Evolutionary conservation across 2,113 vertebrate genomes (phyloP).

Genomic region (Aegypius monachus): DNA sequence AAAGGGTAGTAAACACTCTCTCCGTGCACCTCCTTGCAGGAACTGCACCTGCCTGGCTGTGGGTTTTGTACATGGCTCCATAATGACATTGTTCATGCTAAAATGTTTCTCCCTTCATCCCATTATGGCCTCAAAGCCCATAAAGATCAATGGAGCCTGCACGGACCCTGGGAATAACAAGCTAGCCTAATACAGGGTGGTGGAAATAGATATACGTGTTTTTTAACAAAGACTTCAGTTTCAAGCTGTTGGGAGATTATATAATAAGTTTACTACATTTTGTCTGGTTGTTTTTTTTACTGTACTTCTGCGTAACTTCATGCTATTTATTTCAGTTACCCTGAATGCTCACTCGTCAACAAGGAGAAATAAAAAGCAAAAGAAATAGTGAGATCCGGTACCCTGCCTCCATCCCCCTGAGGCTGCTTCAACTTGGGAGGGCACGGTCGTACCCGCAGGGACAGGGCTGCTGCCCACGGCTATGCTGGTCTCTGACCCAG

Average conservation of each 20-base stretch:
- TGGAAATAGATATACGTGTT: background rate
- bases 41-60: background rate
- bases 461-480: background rate
- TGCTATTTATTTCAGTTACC: background rate
- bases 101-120: background rate
- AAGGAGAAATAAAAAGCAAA: background rate
- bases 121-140: background rate
- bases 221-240: background rate
- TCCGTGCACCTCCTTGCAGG: background rate
- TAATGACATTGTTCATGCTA: background rate
- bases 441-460: accelerated
- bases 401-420: background rate
- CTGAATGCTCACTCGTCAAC: background rate
- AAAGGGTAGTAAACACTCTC: background rate
- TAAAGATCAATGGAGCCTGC: conserved; percentile 24
- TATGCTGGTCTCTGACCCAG: accelerated
- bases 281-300: background rate
- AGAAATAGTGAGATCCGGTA: background rate
- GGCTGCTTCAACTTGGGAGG: background rate
- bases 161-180: background rate
- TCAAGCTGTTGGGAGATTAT: background rate
- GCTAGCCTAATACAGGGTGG: background rate
- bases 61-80: background rate
- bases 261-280: background rate
- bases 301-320: background rate